These are phyloP conservation scores for Nycteola revayana DNA, from an alignment of 2,888 invertebrate genomes.

Conservation along the genomic window DNA sequence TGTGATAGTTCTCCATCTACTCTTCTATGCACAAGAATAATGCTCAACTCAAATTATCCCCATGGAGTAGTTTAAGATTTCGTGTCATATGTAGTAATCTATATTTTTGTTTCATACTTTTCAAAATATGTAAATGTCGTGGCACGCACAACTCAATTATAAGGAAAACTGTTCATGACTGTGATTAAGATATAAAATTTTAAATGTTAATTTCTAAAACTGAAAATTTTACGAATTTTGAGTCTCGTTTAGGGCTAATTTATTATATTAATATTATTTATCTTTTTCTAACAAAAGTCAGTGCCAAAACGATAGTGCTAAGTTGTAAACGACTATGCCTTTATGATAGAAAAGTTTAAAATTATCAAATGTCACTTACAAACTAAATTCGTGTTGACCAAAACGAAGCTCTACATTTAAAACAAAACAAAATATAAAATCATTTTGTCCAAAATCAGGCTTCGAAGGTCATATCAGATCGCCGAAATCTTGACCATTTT, in stretches of 20 bases:
- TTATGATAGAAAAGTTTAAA: constrained; percentile 67
- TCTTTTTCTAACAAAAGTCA: constrained; percentile 62
- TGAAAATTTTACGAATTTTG: constrained; percentile 51
- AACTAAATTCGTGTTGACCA: constrained; percentile 54
- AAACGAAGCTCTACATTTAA: constrained; percentile 53
- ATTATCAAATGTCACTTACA: constrained; percentile 55
- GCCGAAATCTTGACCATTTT: constrained; percentile 82
- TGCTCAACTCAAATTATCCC: constrained; percentile 80
- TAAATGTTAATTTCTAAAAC: constrained; percentile 58
- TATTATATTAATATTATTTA: constrained; percentile 52
- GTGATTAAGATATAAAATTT: constrained; percentile 71
- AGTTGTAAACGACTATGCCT: constrained; percentile 73
- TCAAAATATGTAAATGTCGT: constrained; percentile 65
- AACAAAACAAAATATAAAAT: constrained; percentile 17
- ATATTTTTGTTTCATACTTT: constrained; percentile 60
- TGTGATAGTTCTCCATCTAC: constrained; percentile 71
- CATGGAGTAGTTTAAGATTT: constrained; percentile 78
- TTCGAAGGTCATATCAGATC: constrained; percentile 71
- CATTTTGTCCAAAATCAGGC: constrained; percentile 43
- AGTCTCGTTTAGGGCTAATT: constrained; percentile 63
- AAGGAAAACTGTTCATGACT: constrained; percentile 68
- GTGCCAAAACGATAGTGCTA: constrained; percentile 81
- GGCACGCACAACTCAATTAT: constrained; percentile 68
- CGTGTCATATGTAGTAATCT: constrained; percentile 76
- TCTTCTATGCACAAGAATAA: constrained; percentile 77